Base-by-base conservation (phyloP, 2,113 vertebrate species). In the Aviceda subcristata region DNA sequence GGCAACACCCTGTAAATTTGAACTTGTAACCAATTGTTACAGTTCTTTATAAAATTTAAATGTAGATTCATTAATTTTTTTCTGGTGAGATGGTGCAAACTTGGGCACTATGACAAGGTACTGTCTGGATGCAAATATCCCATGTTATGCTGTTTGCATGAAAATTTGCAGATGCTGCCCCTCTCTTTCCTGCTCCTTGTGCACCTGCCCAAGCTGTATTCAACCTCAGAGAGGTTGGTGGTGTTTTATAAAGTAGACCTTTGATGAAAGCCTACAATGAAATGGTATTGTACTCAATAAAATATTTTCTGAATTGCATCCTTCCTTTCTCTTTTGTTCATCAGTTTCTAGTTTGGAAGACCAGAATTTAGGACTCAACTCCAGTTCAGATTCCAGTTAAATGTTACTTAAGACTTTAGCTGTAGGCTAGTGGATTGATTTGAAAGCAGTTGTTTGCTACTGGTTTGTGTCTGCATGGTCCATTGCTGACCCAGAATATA, bases 281-380 rank as follows among this genome's bases (percentile, higher is more conserved):
- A 94, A 91, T 68, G 57, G 55, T 94, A 90, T 96, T 94, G 77
- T 96, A 97, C 71, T 97, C 92, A 97, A 97, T 97, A 97, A 97
- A 97, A 88, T 96, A 96, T 97, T 97, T 97, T 97, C 83, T 92
- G 81, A 95, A 86, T 79, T 91, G 87, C 74, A 96, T 66, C 57
- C 62, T 90, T 94, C 55, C 39, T 72, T 91, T 91, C 45, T 86
- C 8, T 41, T 92, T 75, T 68, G 26, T 89, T 41, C 22, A 48
- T 72, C 29, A 22, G 9, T 62, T 91, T 73, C 53, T 83, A 62
- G 41, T 68, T 62, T 73, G 7, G n/a, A 79, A 82, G 27, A 69
- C 10, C 30, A 76, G 51, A 75, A 62, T 77, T 91, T 68, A 87
- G 30, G 8, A 48, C 81, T 87, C 22, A 19, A n/a, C 15, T 77